These are phyloP conservation scores for Coilia nasus DNA, from an alignment of 2,797 vertebrate species.

Conservation along the genomic window DNA sequence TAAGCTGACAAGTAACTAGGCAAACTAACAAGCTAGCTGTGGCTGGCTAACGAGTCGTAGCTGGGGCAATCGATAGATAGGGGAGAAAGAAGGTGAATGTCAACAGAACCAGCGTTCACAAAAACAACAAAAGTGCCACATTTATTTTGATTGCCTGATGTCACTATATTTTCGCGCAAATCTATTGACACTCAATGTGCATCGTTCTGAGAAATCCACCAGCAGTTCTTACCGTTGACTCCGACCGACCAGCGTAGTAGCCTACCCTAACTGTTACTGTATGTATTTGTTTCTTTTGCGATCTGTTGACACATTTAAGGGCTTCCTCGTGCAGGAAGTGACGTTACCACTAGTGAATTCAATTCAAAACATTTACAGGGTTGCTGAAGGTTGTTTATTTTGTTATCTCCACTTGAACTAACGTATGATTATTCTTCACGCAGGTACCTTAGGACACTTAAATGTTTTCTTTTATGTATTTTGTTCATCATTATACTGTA, in stretches of 20 bases:
- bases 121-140: constrained; percentile 8
- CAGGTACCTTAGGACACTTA: background rate
- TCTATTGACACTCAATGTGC: constrained; percentile 2
- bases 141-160: background rate
- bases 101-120: constrained; percentile 21
- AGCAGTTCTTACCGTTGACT: constrained; percentile 18
- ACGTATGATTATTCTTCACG: background rate
- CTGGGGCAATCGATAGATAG: constrained; percentile 13
- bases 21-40: constrained; percentile 7
- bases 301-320: constrained; percentile 27
- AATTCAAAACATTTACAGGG: constrained; percentile 19
- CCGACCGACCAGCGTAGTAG: background rate
- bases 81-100: constrained; percentile 11
- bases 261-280: constrained; percentile 16
- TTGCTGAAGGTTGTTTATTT: background rate
- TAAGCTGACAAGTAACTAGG: background rate
- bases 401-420: background rate
- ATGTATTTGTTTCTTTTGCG: constrained; percentile 23
- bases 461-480: background rate
- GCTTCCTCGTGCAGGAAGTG: constrained; percentile 24
- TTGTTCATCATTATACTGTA: background rate
- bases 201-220: constrained; percentile 14
- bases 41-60: constrained; percentile 5
- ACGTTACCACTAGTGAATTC: constrained; percentile 15
- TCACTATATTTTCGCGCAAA: background rate